Conservation (phyloP, 2,797 vertebrate species). For the Acanthis flammea region DNA sequence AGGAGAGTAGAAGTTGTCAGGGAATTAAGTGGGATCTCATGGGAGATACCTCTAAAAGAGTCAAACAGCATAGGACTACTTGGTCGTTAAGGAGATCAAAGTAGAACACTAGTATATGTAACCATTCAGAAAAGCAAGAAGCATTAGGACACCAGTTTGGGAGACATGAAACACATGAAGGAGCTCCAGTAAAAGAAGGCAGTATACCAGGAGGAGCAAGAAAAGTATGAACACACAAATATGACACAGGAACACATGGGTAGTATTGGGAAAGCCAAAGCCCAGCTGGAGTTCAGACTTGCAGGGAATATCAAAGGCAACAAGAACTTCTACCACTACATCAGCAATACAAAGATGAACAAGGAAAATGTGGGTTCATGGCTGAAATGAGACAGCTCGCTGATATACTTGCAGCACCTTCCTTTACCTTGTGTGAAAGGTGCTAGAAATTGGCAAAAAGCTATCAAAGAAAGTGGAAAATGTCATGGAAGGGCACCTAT, state of each 20-base stretch:
- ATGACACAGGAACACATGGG: fast-evolving
- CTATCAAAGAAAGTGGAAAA: neutral
- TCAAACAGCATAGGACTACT: neutral
- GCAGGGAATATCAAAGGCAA: neutral
- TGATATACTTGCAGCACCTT: neutral
- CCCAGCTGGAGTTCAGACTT: neutral
- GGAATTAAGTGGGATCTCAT: neutral
- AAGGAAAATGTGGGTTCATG: fast-evolving
- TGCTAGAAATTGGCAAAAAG: neutral
- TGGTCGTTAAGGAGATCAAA: neutral
- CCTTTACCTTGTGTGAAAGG: neutral
- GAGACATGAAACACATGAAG: neutral
- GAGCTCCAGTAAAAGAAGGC: neutral
- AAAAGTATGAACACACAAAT: neutral
- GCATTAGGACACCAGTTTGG: neutral
- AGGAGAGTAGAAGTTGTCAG: neutral
- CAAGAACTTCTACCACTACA: neutral
- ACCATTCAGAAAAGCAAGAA: neutral
- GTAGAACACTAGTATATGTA: neutral
- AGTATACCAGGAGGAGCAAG: neutral
- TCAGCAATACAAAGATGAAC: neutral
- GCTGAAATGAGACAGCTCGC: neutral
- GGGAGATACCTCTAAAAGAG: neutral
- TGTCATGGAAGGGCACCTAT: fast-evolving
- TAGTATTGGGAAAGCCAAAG: neutral